Evolutionary conservation across 2,888 invertebrate genomes (phyloP), one percentile per base, ranked within the genome.

Genomic region (Leucoma salicis): DNA sequence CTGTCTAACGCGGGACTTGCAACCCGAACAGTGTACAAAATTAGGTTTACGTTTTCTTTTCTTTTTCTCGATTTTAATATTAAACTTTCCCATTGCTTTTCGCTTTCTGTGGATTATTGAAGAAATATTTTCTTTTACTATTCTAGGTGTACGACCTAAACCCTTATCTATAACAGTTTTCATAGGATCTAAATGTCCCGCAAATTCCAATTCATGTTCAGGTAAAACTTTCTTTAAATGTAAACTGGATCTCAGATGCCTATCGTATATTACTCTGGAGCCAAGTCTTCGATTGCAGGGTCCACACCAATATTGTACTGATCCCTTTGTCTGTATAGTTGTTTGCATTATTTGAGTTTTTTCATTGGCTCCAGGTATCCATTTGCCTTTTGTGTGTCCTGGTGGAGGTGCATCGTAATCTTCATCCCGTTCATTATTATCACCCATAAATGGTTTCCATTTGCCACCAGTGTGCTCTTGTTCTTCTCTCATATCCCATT

Each of bases 261-360:
- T 92, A 50, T 95, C 94, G 74, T 95, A 96, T 55, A 95, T 92
- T 21, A 92, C 79, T 74, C 93, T 92, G 1, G 94, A 94, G 10
- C 95, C 94, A 6, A 96, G 86, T 39, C 93, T 91, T 39, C 96
- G 90, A 57, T 95, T 95, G 69, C 96, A 96, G 14, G 95, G 94
- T 42, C 93, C 93, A 68, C 96, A 96, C 95, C 95, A 95, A 72
- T 93, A 95, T 58, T 93, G 92, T 2, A 92, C 90, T 0, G 91
- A 78, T 7, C 87, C 89, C 67, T 86, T 89, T 29, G 66, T 89
- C 70, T 78, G 91, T 68, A 74, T 85, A 46, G 78, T 92, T 39
- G 74, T 90, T 66, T 82, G 90, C 90, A 81, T 91, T 41, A 79
- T 92, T 71, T 86, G 92, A 54, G 73, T 90, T 77, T 89, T 90